Conservation (phyloP, 1,140 invertebrate genomes). For the Hypothenemus hampei region DNA sequence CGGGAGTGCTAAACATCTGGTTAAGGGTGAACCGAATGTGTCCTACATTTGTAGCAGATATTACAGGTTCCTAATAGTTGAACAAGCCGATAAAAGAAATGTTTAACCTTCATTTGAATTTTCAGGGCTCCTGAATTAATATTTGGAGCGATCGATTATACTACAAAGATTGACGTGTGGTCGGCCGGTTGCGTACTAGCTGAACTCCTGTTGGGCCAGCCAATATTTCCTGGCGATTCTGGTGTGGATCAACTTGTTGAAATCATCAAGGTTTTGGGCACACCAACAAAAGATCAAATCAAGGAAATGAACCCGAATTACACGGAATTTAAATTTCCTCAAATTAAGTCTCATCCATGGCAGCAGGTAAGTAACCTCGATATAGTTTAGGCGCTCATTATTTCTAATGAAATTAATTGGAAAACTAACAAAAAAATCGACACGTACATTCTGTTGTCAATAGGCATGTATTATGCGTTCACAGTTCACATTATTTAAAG, state of each 20-base stretch:
- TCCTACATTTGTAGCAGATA: conserved; percentile 99
- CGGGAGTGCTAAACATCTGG: conserved; percentile 96
- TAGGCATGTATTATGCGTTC: too few relatives aligned
- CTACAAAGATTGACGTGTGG: conserved; percentile 99
- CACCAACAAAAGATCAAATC: conserved; percentile 97
- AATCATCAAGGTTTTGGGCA: conserved; percentile 99
- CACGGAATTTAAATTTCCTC: conserved; percentile 99
- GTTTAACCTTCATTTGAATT: conserved; percentile 6
- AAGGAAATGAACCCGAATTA: conserved; percentile 99
- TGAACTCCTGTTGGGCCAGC: conserved; percentile 94
- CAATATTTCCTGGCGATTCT: conserved; percentile 98
- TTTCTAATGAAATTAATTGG: too few relatives aligned
- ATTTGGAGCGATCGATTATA: conserved; percentile 99
- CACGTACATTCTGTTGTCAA: too few relatives aligned
- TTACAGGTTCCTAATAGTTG: conserved; percentile 56
- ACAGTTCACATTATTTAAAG: too few relatives aligned
- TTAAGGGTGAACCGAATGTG: conserved; percentile 98
- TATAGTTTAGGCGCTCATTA: too few relatives aligned
- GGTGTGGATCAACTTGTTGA: conserved; percentile 99
- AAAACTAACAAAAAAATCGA: too few relatives aligned
- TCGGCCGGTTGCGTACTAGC: conserved; percentile 98
- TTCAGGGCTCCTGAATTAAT: conserved; percentile 63
- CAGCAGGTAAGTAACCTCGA: conserved; percentile 72
- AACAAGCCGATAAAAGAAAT: background rate
- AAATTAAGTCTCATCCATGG: conserved; percentile 99